These are phyloP conservation scores for Pseudomyrmex gracilis DNA, from an alignment of 1,140 invertebrate genomes.

Conservation along the genomic window DNA sequence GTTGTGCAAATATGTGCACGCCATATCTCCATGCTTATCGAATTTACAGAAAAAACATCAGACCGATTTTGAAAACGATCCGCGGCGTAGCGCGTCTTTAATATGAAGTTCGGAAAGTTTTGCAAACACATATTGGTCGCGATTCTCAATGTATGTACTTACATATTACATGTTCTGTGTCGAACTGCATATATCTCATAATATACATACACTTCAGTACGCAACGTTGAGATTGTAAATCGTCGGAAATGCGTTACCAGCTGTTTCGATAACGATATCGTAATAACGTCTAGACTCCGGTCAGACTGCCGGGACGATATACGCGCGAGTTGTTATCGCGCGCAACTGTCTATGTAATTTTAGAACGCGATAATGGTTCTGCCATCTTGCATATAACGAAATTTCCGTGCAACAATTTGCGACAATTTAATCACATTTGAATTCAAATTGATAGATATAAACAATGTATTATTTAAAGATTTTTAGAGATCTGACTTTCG, in stretches of 20 bases:
- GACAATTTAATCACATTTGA: neutral
- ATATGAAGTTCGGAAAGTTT: too few species aligned
- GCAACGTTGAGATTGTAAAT: conserved; percentile 30
- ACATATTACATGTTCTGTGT: too few species aligned
- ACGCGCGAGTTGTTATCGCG: neutral
- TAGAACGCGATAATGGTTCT: neutral
- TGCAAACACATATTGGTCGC: too few species aligned
- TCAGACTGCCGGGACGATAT: neutral
- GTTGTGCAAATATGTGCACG: conserved; percentile 26
- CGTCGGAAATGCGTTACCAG: conserved; percentile 20
- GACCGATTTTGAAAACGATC: conserved; percentile 18
- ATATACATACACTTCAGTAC: conserved; percentile 3
- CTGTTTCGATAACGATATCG: conserved; percentile 45
- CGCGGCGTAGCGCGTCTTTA: too few species aligned
- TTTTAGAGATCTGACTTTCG: too few species aligned
- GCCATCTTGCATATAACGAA: neutral
- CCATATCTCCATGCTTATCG: conserved; percentile 23
- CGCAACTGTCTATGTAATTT: neutral
- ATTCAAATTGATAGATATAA: neutral
- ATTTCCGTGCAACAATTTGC: neutral
- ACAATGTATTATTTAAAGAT: neutral
- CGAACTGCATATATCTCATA: too few species aligned
- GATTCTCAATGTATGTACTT: too few species aligned
- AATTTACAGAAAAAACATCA: conserved; percentile 18
- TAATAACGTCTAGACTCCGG: conserved; percentile 18